Evolutionary conservation across 2,888 invertebrate genomes (phyloP).

Genomic region (Agonum fuliginosum): DNA sequence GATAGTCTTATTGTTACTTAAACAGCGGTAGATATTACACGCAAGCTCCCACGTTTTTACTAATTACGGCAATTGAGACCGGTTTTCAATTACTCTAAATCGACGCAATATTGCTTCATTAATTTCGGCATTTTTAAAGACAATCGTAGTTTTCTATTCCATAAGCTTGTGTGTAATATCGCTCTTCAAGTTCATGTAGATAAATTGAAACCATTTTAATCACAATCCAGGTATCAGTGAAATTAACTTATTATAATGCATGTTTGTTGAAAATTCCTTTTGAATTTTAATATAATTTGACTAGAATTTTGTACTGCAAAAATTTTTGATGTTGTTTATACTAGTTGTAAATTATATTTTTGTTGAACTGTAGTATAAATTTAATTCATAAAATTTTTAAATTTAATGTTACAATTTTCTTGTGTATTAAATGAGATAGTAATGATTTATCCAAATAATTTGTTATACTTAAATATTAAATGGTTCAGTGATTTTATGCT

Average conservation of each 20-base stretch:
- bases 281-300: conserved; percentile 11
- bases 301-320: conserved; percentile 21
- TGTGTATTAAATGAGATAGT: conserved; percentile 2
- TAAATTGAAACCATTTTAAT: conserved; percentile 55
- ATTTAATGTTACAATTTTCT: conserved; percentile 1
- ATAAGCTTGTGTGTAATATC: conserved; percentile 45
- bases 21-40: conserved; percentile 46
- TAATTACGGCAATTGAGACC: conserved; percentile 26
- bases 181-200: conserved; percentile 47
- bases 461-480: background rate
- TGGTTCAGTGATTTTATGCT: conserved; percentile 15
- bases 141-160: conserved; percentile 49
- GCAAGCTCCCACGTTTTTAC: conserved; percentile 46
- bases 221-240: conserved; percentile 53
- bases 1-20: conserved; percentile 51
- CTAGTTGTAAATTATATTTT: conserved; percentile 35
- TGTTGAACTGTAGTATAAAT: conserved; percentile 25
- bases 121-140: conserved; percentile 45
- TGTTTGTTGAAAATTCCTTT: conserved; percentile 29
- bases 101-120: conserved; percentile 23
- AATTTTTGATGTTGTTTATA: conserved; percentile 36
- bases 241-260: conserved; percentile 43
- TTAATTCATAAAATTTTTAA: background rate
- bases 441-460: background rate
- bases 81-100: conserved; percentile 34